Conservation (phyloP, 2,888 invertebrate species). For the Microdon myrmicae region DNA sequence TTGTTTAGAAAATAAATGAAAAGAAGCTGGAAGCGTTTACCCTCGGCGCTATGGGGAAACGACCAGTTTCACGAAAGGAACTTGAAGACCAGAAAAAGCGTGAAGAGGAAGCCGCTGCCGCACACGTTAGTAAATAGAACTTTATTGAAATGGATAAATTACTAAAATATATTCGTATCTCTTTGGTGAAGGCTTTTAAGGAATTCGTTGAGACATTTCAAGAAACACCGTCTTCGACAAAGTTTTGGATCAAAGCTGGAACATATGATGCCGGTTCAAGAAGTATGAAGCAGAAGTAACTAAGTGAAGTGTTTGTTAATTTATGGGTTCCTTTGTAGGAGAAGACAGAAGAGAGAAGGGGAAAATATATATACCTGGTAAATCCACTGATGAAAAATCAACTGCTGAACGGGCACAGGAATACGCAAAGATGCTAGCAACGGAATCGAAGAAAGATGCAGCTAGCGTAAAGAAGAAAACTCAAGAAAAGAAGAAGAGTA, state of each 20-base stretch:
- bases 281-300: constrained; percentile 78
- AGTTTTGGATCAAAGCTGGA: constrained; percentile 98
- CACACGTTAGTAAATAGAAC: constrained; percentile 73
- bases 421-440: constrained; percentile 73
- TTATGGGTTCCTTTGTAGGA: constrained; percentile 68
- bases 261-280: constrained; percentile 95
- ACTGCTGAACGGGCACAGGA: constrained; percentile 77
- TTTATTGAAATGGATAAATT: constrained; percentile 18
- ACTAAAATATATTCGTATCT: background rate
- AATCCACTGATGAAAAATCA: constrained; percentile 71
- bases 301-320: background rate
- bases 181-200: constrained; percentile 80
- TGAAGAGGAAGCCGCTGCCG: constrained; percentile 90
- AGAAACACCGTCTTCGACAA: constrained; percentile 83
- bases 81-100: constrained; percentile 87
- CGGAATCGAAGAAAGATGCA: constrained; percentile 74
- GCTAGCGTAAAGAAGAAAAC: constrained; percentile 75
- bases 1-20: constrained; percentile 72
- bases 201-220: constrained; percentile 98
- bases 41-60: constrained; percentile 78
- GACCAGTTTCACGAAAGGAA: constrained; percentile 81
- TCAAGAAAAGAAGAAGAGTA: constrained; percentile 92
- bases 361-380: constrained; percentile 90
- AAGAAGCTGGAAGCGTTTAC: constrained; percentile 82
- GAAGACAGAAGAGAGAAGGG: constrained; percentile 90